A percentile compares a stretch with the other conserved stretches of the same genome.
These are phyloP conservation scores for Tapera naevia DNA, from an alignment of 2,797 vertebrate genomes.

Conservation along the genomic window DNA sequence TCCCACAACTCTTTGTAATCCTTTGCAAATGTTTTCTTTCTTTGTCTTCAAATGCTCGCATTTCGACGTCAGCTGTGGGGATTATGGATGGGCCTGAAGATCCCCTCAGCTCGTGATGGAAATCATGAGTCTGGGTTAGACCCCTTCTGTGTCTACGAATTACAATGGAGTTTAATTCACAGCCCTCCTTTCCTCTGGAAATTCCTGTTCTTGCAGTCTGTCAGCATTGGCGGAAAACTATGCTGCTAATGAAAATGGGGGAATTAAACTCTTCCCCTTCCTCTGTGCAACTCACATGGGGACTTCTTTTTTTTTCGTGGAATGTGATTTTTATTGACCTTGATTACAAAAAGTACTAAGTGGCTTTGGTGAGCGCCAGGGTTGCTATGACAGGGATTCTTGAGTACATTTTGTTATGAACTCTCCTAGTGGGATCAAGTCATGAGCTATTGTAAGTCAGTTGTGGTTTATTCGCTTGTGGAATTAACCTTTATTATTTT, in stretches of 20 bases:
- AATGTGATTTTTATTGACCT: constrained; percentile 61
- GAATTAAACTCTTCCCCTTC: constrained; percentile 23
- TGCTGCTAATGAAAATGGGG: background rate
- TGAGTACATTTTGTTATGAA: constrained; percentile 51
- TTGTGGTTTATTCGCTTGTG: background rate
- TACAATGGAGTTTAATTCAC: constrained; percentile 17
- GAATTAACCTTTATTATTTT: background rate
- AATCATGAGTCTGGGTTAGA: constrained; percentile 27
- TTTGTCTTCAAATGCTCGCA: constrained; percentile 28
- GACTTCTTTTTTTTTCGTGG: background rate
- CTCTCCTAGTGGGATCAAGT: background rate
- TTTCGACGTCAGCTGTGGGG: constrained; percentile 16
- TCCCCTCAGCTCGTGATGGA: constrained; percentile 34
- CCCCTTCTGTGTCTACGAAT: constrained; percentile 4
- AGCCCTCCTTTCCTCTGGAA: constrained; percentile 20
- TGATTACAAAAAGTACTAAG: constrained; percentile 55
- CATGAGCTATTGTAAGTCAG: background rate
- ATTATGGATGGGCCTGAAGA: constrained; percentile 50
- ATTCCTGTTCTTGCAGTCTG: constrained; percentile 27
- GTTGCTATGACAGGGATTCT: constrained; percentile 42
- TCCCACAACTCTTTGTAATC: constrained; percentile 37
- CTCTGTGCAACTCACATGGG: background rate
- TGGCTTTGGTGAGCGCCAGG: constrained; percentile 48
- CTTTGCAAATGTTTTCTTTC: constrained; percentile 50
- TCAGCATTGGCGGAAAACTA: constrained; percentile 39